phyloP scores from a whole-genome alignment of 2,797 vertebrate genomes.

The Sebastiscus tertius region DNA sequence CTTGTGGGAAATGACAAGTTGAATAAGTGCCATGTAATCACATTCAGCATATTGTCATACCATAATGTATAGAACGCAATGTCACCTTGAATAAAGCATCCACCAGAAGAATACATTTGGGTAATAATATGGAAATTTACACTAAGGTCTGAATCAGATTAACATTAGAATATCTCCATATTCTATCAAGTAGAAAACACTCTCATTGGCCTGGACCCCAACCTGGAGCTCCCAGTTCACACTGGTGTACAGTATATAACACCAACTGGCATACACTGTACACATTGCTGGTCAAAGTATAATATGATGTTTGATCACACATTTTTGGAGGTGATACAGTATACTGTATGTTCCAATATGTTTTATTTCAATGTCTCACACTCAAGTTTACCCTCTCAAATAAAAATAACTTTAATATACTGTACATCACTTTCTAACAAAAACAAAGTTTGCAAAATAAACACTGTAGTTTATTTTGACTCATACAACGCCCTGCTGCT shows the following conservation, averaged over 20 bases:
- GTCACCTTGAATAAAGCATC: slow-evolving; percentile 85
- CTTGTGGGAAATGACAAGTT: slow-evolving; percentile 82
- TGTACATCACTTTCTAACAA: too few relatives aligned
- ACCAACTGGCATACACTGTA: background rate
- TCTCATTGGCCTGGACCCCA: slow-evolving; percentile 48
- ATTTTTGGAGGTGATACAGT: background rate
- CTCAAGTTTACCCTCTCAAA: background rate
- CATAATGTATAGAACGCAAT: slow-evolving; percentile 76
- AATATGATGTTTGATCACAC: background rate
- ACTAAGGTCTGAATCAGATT: slow-evolving; percentile 79
- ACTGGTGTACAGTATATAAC: background rate
- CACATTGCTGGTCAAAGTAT: background rate
- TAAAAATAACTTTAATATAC: too few relatives aligned
- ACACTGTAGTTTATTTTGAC: background rate
- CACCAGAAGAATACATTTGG: slow-evolving; percentile 82
- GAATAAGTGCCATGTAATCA: slow-evolving; percentile 84
- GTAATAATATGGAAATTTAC: slow-evolving; percentile 84
- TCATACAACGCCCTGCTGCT: background rate
- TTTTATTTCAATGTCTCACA: background rate
- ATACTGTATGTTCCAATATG: background rate
- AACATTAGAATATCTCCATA: slow-evolving; percentile 78
- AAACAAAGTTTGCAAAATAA: too few relatives aligned
- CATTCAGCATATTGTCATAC: slow-evolving; percentile 82
- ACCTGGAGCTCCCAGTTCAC: slow-evolving; percentile 9
- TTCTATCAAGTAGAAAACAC: slow-evolving; percentile 48